Evolutionary conservation across 30 jellyfish, hydroid and myxozoan species (phyloP), one percentile per base, ranked within the genome.

Genomic region (Pelagia noctiluca): DNA sequence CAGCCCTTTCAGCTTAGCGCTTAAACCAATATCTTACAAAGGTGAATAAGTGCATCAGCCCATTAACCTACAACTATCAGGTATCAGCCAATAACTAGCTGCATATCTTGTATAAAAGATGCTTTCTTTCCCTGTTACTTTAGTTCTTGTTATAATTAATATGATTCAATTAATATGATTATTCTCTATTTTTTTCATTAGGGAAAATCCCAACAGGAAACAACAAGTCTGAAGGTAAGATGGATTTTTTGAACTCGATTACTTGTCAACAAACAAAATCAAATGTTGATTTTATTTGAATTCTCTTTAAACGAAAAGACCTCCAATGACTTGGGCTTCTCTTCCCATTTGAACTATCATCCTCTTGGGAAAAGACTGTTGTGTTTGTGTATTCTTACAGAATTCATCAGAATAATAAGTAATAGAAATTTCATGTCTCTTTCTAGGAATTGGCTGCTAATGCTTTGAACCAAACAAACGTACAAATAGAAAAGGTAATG

Each of bases 371-470:
- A 29, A 28, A 1, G 47, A 19, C 3, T 48, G 47, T 7, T 30
- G 5, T 63, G 22, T 54, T 54, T 54, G 71, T 54, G 21, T 54
- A n/a, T n/a, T n/a, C n/a, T n/a, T n/a, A n/a, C n/a, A n/a, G n/a
- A n/a, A n/a, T n/a, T n/a, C n/a, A n/a, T n/a, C n/a, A n/a, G n/a
- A n/a, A n/a, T n/a, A n/a, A n/a, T n/a, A n/a, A n/a, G n/a, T n/a
- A n/a, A n/a, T n/a, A n/a, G 71, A 54, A 54, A 54, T 7, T 18
- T 7, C 71, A n/a, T 42, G 29, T 35, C 50, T 1, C 1, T 1
- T 63, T 16, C 7, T 31, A 90, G 93, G 97, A 90, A 29, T 80
- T 90, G 74, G 96, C 97, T 7, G 48, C 97, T 2, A 78, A 84
- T 61, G 96, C 87, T 54, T 54, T 90, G 13, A 63, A 64, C 25